phyloP scores from a whole-genome alignment of 2,113 vertebrate species.

The Loxodonta africana region DNA sequence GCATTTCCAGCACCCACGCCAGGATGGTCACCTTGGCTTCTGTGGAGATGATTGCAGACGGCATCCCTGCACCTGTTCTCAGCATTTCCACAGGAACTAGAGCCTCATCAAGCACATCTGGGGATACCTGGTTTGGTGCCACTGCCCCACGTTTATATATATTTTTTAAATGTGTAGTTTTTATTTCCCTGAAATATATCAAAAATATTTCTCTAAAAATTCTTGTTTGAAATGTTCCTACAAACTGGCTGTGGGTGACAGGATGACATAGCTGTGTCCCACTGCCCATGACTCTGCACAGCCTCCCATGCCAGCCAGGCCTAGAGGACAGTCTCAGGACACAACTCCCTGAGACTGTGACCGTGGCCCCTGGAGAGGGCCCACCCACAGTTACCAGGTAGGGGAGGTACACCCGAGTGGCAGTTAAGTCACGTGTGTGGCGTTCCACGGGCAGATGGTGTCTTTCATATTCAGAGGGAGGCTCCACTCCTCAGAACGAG shows the following conservation, averaged over 20 bases:
- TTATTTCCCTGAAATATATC: background rate
- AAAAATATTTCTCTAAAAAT: background rate
- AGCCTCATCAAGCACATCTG: rapidly evolving
- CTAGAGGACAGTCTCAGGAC: background rate
- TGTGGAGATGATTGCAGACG: background rate
- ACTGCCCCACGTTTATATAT: background rate
- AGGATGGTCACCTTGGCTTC: no score
- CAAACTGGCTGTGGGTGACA: background rate
- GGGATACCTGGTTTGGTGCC: background rate
- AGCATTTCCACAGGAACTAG: background rate
- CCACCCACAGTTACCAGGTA: background rate
- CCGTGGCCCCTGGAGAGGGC: background rate
- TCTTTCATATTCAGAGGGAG: rapidly evolving
- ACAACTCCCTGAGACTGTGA: background rate
- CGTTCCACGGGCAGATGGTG: no score
- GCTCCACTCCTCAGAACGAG: background rate
- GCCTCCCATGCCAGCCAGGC: background rate
- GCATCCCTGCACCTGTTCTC: background rate
- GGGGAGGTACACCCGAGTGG: background rate
- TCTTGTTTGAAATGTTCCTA: background rate
- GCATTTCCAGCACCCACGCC: background rate
- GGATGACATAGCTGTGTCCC: background rate
- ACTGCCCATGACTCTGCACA: background rate
- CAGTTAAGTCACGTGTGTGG: background rate
- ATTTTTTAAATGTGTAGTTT: background rate